phyloP scores from a whole-genome alignment of 2,888 invertebrate species.

The Drosophila affinis region DNA sequence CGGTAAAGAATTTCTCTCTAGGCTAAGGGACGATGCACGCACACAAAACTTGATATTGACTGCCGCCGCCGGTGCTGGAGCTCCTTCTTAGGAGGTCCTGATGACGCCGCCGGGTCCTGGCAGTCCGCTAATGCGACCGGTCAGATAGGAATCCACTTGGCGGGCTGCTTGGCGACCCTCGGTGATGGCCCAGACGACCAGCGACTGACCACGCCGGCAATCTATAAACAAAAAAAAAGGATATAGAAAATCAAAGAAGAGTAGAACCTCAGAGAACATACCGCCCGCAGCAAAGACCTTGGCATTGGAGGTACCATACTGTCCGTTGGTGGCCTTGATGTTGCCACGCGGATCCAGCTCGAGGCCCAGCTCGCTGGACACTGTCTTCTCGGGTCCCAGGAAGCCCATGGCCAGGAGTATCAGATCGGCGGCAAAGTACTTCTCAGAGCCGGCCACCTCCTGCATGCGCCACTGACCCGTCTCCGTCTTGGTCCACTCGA shows the following conservation, averaged over 20 bases:
- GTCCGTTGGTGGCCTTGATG: slow-evolving; percentile 90
- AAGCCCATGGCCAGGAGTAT: slow-evolving; percentile 99
- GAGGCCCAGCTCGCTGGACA: slow-evolving; percentile 91
- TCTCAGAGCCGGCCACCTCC: slow-evolving; percentile 91
- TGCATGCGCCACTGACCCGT: slow-evolving; percentile 97
- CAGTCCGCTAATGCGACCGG: slow-evolving; percentile 89
- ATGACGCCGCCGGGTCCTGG: slow-evolving; percentile 97
- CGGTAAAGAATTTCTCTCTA: slow-evolving; percentile 56
- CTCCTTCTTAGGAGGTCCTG: slow-evolving; percentile 60
- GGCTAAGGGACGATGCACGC: slow-evolving; percentile 70
- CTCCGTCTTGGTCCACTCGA: slow-evolving; percentile 96
- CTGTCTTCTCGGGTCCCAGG: slow-evolving; percentile 95
- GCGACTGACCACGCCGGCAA: slow-evolving; percentile 98
- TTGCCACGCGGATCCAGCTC: slow-evolving; percentile 96
- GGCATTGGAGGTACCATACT: slow-evolving; percentile 91
- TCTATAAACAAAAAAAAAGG: slow-evolving; percentile 85
- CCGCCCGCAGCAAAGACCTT: slow-evolving; percentile 98
- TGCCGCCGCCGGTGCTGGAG: slow-evolving; percentile 60
- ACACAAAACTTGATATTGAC: slow-evolving; percentile 48
- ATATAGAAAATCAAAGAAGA: not conserved
- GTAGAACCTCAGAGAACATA: slow-evolving; percentile 82
- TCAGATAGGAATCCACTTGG: slow-evolving; percentile 94
- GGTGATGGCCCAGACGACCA: slow-evolving; percentile 99
- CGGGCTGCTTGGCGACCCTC: slow-evolving; percentile 99
- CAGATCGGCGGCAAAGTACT: slow-evolving; percentile 93